Percentiles rank a stretch among this genome's conserved stretches.
Evolutionary conservation across 2,113 vertebrate genomes (phyloP).

Genomic region (Aldabrachelys gigantea): DNA sequence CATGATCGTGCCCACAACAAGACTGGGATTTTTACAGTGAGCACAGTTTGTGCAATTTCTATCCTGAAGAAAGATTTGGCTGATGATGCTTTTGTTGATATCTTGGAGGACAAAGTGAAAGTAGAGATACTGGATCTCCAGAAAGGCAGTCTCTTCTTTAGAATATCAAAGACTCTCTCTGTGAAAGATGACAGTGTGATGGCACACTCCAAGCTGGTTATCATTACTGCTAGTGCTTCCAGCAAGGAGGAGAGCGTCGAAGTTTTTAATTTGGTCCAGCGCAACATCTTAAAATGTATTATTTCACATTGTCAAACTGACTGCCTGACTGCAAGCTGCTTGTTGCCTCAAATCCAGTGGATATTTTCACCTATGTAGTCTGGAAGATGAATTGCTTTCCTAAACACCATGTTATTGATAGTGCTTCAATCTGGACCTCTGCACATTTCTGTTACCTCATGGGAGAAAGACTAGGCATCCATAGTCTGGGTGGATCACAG

Average conservation of each 20-base stretch:
- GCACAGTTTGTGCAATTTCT: background rate
- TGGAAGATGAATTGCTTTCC: background rate
- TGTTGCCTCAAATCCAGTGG: background rate
- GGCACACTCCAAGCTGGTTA: background rate
- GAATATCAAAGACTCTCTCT: conserved; percentile 94
- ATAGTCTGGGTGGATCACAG: background rate
- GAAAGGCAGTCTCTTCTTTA: conserved; percentile 96
- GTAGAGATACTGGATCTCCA: conserved; percentile 97
- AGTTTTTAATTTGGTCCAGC: background rate
- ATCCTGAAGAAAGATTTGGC: background rate
- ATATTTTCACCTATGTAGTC: background rate
- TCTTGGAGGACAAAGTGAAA: conserved; percentile 97
- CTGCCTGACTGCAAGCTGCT: background rate
- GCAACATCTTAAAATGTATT: background rate
- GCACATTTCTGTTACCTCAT: background rate
- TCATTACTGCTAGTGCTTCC: background rate
- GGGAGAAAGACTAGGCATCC: background rate
- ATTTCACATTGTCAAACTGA: background rate
- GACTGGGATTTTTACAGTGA: background rate
- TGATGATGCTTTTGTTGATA: conserved; percentile 96
- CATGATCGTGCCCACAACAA: background rate
- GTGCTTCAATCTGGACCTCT: background rate
- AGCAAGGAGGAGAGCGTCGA: background rate
- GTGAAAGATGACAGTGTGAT: conserved; percentile 87
- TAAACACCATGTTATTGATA: background rate